phyloP scores from a whole-genome alignment of 2,888 invertebrate species.

The Microdon myrmicae region DNA sequence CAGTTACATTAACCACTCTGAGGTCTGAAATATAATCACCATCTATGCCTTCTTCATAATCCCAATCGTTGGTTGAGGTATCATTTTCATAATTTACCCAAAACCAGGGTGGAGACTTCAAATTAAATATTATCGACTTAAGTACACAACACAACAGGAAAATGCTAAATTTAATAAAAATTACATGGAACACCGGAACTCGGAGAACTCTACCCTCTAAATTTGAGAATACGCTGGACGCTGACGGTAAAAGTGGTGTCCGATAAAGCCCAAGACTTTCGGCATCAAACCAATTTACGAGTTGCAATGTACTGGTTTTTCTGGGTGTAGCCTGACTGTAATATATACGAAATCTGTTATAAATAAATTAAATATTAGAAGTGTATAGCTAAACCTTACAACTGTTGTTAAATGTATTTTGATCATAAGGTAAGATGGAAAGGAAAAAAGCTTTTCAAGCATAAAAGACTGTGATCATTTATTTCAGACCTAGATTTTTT shows the following conservation, averaged over 20 bases:
- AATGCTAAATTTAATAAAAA: background rate
- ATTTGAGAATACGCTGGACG: slow-evolving; percentile 73
- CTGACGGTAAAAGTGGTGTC: slow-evolving; percentile 74
- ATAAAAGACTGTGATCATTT: too few relatives aligned
- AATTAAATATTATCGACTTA: background rate
- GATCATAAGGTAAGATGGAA: too few relatives aligned
- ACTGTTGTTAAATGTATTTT: too few relatives aligned
- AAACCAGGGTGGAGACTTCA: slow-evolving; percentile 79
- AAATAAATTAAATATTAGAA: background rate
- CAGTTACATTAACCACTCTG: slow-evolving; percentile 69
- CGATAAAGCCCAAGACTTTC: slow-evolving; percentile 71
- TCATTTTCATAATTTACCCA: slow-evolving; percentile 75
- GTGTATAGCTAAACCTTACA: too few relatives aligned
- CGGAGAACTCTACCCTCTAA: slow-evolving; percentile 74
- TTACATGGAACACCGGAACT: slow-evolving; percentile 79
- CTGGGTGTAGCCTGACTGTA: slow-evolving; percentile 77
- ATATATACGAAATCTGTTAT: slow-evolving; percentile 74
- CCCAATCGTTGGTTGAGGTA: slow-evolving; percentile 39
- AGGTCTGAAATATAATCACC: slow-evolving; percentile 33
- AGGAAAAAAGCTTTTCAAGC: too few relatives aligned
- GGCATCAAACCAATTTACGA: slow-evolving; percentile 81
- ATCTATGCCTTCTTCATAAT: slow-evolving; percentile 31
- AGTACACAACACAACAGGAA: too few relatives aligned
- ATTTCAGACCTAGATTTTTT: too few relatives aligned
- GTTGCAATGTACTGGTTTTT: slow-evolving; percentile 70